phyloP scores from a whole-genome alignment of 2,113 vertebrate genomes.

The Tursiops truncatus region DNA sequence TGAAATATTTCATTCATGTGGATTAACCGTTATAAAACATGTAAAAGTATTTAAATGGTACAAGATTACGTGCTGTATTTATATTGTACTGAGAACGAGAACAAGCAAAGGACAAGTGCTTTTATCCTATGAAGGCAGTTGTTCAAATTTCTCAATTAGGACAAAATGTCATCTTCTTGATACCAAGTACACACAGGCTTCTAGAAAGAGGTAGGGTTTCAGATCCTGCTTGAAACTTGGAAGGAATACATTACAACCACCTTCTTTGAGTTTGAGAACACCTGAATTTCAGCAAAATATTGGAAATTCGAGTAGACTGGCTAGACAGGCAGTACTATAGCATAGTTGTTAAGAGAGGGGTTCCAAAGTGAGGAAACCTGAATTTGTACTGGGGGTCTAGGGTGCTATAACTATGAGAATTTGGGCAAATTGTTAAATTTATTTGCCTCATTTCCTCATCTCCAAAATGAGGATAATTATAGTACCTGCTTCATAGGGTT shows the following conservation, averaged over 20 bases:
- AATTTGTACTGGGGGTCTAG: background rate
- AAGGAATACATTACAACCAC: background rate
- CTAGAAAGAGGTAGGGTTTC: background rate
- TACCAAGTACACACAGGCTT: background rate
- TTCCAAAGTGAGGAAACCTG: background rate
- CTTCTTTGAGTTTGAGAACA: background rate
- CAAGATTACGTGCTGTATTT: conserved; percentile 4
- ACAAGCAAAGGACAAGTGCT: background rate
- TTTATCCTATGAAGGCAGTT: conserved; percentile 33
- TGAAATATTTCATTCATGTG: conserved; percentile 16
- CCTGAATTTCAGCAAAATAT: background rate
- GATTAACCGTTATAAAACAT: conserved; percentile 1
- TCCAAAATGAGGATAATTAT: background rate
- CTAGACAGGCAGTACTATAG: background rate
- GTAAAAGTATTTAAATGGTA: background rate
- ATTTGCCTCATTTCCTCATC: background rate
- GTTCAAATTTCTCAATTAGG: conserved; percentile 21
- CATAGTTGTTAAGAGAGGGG: background rate
- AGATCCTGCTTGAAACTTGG: background rate
- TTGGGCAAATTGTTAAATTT: background rate
- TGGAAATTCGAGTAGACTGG: background rate
- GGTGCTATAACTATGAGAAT: background rate
- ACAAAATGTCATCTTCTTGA: background rate
- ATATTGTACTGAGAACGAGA: background rate
- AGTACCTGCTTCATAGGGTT: background rate